These are phyloP conservation scores for Busseola fusca DNA, from an alignment of 2,888 invertebrate genomes.

Conservation along the genomic window DNA sequence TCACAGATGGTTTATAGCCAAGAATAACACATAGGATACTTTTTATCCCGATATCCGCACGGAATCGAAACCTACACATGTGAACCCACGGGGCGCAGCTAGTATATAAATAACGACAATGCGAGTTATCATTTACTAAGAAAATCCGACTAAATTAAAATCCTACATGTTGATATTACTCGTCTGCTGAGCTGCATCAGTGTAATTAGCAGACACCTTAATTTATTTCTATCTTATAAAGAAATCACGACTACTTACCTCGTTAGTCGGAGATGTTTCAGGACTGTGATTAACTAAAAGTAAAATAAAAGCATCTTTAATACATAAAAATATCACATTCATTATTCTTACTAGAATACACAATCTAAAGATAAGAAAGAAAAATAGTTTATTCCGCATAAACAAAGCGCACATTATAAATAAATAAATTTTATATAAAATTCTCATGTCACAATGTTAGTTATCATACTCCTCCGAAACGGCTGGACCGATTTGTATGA, in stretches of 20 bases:
- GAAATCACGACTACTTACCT: conserved; percentile 57
- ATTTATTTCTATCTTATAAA: not conserved
- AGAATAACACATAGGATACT: too few species aligned
- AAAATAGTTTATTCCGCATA: too few species aligned
- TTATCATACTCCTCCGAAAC: too few species aligned
- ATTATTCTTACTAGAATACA: not conserved
- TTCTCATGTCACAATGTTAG: too few species aligned
- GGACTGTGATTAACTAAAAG: conserved; percentile 58
- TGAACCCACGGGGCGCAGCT: too few species aligned
- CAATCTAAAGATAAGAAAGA: not conserved
- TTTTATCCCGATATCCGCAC: too few species aligned
- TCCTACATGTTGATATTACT: not conserved
- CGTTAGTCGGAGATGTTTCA: conserved; percentile 58
- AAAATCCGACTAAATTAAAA: not conserved
- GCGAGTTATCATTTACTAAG: not conserved
- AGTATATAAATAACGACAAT: not conserved
- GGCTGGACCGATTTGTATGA: too few species aligned
- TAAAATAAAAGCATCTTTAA: conserved; percentile 20
- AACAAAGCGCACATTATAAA: too few species aligned
- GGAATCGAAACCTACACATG: too few species aligned
- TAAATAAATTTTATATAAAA: too few species aligned
- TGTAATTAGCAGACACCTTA: not conserved
- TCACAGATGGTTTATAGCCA: too few species aligned
- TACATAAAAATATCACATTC: not conserved
- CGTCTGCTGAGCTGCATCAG: not conserved